A percentile compares a stretch with the other conserved stretches of the same genome.
These are phyloP conservation scores for Lochmaea crataegi DNA, from an alignment of 2,888 invertebrate species.

Conservation along the genomic window DNA sequence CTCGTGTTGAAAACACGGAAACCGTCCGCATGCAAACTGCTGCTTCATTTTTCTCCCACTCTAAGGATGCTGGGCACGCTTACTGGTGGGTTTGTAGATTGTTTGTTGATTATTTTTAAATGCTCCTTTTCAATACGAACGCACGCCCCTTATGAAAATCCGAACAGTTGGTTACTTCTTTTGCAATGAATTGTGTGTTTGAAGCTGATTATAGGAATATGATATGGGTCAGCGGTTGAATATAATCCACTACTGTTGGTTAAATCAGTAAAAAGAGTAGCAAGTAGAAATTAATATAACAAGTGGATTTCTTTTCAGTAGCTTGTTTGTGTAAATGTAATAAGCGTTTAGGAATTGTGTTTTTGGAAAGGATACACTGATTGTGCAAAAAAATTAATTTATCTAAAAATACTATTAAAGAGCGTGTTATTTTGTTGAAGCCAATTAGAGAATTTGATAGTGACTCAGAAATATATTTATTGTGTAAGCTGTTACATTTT, in stretches of 20 bases:
- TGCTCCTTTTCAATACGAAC: conserved; percentile 9
- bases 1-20: conserved; percentile 5
- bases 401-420: not conserved
- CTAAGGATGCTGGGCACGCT: conserved; percentile 20
- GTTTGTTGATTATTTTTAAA: conserved; percentile 17
- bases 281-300: not conserved
- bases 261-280: not conserved
- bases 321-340: not conserved
- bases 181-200: not conserved
- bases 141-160: conserved; percentile 15
- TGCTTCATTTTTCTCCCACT: conserved; percentile 17
- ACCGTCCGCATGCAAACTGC: conserved; percentile 1
- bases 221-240: conserved; percentile 12
- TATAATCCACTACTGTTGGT: not conserved
- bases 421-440: not conserved
- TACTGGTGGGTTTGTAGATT: conserved; percentile 14
- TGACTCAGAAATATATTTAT: not conserved
- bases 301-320: conserved; percentile 8
- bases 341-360: not conserved
- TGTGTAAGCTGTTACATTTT: too few species aligned
- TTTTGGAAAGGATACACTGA: not conserved
- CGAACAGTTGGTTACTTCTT: conserved; percentile 16
- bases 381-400: not conserved
- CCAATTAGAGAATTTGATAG: not conserved
- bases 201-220: conserved; percentile 1